phyloP scores from a whole-genome alignment of 92 coral and sea anemone species.

The Epizoanthus ramosus region DNA sequence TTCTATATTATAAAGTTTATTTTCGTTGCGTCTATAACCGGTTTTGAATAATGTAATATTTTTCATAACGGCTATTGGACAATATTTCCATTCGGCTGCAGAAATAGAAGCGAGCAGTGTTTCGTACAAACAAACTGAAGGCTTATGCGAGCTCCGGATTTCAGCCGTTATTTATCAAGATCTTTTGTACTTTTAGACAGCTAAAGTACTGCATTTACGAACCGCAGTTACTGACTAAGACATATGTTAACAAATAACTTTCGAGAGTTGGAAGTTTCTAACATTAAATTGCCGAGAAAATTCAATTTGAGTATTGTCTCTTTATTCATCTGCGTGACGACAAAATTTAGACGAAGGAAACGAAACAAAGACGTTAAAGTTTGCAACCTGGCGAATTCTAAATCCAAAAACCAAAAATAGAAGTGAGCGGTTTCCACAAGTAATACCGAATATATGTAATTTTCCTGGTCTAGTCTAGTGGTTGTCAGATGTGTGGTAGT shows the following conservation, averaged over 20 bases:
- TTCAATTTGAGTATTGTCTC: not conserved
- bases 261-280: not conserved
- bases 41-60: too few species aligned
- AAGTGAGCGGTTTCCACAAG: slow-evolving; percentile 24
- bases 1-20: too few species aligned
- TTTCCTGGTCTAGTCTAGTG: slow-evolving; percentile 14
- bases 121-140: too few species aligned
- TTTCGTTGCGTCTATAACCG: too few species aligned
- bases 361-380: slow-evolving; percentile 20
- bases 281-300: slow-evolving; percentile 1
- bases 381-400: not conserved
- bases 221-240: not conserved
- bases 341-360: not conserved
- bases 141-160: too few species aligned
- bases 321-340: slow-evolving; percentile 14
- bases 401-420: slow-evolving; percentile 14
- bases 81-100: too few species aligned
- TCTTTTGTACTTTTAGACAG: too few species aligned
- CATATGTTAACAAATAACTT: not conserved
- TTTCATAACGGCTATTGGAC: too few species aligned
- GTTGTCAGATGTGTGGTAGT: not conserved
- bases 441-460: not conserved
- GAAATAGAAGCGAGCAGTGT: too few species aligned
- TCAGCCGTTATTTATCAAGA: too few species aligned
- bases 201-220: not conserved